Conservation (phyloP, 2,113 vertebrate genomes). For the Thunnus maccoyii region DNA sequence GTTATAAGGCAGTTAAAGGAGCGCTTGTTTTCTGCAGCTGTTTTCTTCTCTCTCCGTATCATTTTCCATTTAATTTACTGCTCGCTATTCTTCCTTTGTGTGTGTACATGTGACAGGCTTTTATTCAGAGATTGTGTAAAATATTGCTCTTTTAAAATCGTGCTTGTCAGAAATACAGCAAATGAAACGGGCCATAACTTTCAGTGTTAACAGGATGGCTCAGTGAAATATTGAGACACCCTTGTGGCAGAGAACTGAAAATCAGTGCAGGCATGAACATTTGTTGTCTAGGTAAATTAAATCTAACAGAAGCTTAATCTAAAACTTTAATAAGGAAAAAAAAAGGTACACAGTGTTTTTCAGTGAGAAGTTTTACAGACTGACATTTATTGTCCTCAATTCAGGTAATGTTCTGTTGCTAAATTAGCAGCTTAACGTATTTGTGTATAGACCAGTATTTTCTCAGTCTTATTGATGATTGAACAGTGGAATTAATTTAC, state of each 20-base stretch:
- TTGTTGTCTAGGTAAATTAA: conserved; percentile 7
- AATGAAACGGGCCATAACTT: conserved; percentile 5
- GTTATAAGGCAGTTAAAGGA: neutral
- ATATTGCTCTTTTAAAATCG: neutral
- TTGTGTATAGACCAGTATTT: neutral
- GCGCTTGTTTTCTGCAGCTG: neutral
- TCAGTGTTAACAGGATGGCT: conserved; percentile 5
- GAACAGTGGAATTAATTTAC: neutral
- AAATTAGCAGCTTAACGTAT: conserved; percentile 9
- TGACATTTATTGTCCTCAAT: neutral
- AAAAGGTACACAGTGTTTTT: neutral
- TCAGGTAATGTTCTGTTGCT: neutral
- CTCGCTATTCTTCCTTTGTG: neutral
- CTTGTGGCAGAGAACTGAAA: conserved; percentile 6
- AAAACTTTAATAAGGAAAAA: neutral
- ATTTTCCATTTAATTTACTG: neutral
- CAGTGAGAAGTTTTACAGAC: neutral
- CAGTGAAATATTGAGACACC: conserved; percentile 19
- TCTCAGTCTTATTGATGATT: neutral
- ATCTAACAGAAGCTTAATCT: neutral
- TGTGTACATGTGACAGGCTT: neutral
- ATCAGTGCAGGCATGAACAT: conserved; percentile 1
- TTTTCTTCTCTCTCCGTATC: neutral
- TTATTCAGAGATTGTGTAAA: neutral
- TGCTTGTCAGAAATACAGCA: conserved; percentile 6